Evolutionary conservation across 2,797 vertebrate species (phyloP), one percentile per base, ranked within the genome.

Genomic region (Enteromius argenteus): DNA sequence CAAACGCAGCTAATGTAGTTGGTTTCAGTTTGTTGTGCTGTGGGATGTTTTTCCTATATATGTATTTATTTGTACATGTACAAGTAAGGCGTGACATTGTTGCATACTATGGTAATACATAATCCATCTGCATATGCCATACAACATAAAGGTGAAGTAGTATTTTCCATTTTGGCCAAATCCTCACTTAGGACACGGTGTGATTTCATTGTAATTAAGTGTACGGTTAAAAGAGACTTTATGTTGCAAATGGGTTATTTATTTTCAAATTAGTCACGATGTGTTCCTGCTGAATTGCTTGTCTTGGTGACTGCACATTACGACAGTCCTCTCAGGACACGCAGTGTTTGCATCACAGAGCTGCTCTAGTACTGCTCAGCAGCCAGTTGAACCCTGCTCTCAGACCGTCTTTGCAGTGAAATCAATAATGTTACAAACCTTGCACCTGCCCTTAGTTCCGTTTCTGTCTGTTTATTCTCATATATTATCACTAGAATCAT

Each of bases 301-400:
- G 49, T 74, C 30, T 15, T n/a, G 27, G 11, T 27, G 27, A 27
- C 27, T 27, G 27, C 27, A 27, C 27, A 27, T 27, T 27, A 27
- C 27, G 27, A 27, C 27, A 27, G 27, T 27, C 27, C 27, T 27
- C 27, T 27, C 27, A 27, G 27, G 27, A 27, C 27, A 27, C 27
- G 27, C 27, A 27, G 27, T 64, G 67, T 15, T 27, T 67, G 17
- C 46, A 68, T 60, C 32, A 21, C 44, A 82, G 66, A 72, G 42
- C 73, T 3, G 21, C 30, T 9, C 14, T 27, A 27, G 39, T 19
- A 32, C 53, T 68, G n/a, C 37, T 74, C 82, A 44, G 81, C 42
- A 69, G 77, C 84, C 19, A 17, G 2, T 17, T 74, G 21, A 44
- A 62, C n/a, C 53, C 51, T 60, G 64, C 64, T 53, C 19, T 68